Evolutionary conservation across 2,797 vertebrate genomes (phyloP).

Genomic region (Arremon aurantiirostris): DNA sequence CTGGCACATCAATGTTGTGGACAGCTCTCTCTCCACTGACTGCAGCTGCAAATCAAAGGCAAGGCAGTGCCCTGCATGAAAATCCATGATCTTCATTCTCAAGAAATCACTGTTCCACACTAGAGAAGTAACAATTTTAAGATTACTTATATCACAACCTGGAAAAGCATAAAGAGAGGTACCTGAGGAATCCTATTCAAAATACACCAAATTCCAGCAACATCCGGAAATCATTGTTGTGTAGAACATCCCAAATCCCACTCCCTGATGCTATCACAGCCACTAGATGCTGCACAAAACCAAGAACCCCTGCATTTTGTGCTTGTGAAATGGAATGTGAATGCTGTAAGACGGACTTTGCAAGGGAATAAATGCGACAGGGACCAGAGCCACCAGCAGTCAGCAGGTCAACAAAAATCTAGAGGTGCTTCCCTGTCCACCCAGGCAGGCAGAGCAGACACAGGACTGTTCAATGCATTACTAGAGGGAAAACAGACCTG

Average conservation of each 20-base stretch:
- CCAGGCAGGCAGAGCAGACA: neutral
- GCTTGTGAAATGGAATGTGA: neutral
- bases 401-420: neutral
- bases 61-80: neutral
- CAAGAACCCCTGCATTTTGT: neutral
- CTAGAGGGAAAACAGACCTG: neutral
- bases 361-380: neutral
- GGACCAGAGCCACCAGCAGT: neutral
- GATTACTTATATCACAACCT: neutral
- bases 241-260: neutral
- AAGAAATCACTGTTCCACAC: neutral
- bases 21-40: too few relatives aligned
- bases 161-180: rapidly evolving
- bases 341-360: neutral
- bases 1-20: neutral
- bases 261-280: neutral
- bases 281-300: neutral
- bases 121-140: neutral
- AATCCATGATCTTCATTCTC: neutral
- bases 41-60: neutral
- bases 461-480: neutral
- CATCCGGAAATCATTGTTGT: neutral
- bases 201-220: neutral
- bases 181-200: neutral
- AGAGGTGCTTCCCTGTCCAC: neutral